Evolutionary conservation across 2,797 vertebrate species (phyloP), one percentile per base, ranked within the genome.

Genomic region (Lerista edwardsae): DNA sequence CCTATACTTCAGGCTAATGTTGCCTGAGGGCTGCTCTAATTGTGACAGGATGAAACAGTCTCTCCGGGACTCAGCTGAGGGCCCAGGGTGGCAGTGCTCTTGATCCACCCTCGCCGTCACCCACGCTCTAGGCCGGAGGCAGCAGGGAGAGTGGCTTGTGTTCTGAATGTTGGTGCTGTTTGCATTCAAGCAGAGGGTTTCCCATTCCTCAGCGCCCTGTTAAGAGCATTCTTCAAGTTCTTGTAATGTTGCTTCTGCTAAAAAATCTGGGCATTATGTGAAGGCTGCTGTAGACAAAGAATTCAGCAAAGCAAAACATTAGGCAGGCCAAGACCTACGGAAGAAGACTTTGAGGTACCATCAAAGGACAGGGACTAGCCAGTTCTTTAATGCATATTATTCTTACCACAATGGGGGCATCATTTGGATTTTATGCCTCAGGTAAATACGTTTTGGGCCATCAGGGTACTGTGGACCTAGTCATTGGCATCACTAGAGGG

Each of bases 21-120:
- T 86, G 79, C 62, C 71, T 64, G 41, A 85, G 34, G 1, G 9
- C 84, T 88, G 68, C 64, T 67, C 27, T 75, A 51, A 79, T 17
- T 67, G 47, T 6, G 44, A 21, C 2, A 55, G 36, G 65, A 44
- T 80, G 72, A 74, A 79, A 83, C 6, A 51, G 72, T 84, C 25
- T 47, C 29, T 31, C 25, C 7, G 61, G 76, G 44, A 39, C 0
- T 11, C 27, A 7, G 0, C 0, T 51, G 61, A 76, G 61, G 79
- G 80, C 44, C 59, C 31, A 23, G n/a, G 39, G 23, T 51, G 62
- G 51, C 14, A 55, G 59, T 10, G 1, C 23, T 59, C 23, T 1
- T 15, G 44, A 59, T 27, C 19, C 39, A 76, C 34, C 1, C 39
- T 77, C 57, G 41, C 29, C 69, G n/a, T 27, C 55, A 76, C 27